Conservation (phyloP, 2,888 invertebrate genomes). For the Noctua janthe region DNA sequence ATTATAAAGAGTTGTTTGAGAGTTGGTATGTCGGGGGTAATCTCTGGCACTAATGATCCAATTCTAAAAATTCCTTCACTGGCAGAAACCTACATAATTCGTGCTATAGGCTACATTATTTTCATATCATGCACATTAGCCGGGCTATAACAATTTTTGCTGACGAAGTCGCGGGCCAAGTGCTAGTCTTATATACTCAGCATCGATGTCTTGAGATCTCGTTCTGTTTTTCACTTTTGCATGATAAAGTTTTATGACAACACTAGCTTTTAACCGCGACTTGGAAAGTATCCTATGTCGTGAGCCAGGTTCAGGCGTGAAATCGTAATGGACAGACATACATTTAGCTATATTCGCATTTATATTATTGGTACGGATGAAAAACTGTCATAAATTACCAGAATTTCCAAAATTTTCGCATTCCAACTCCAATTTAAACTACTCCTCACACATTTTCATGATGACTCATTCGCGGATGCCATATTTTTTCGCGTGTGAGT, state of each 20-base stretch:
- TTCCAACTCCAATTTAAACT: conserved; percentile 19
- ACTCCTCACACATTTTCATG: conserved; percentile 14
- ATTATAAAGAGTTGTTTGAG: too few relatives aligned
- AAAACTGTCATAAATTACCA: background rate
- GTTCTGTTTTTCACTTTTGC: background rate
- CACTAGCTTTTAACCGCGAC: background rate
- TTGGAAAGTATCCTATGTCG: background rate
- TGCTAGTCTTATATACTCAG: background rate
- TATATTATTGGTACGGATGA: background rate
- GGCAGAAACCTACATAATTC: too few relatives aligned
- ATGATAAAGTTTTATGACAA: background rate
- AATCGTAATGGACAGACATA: background rate
- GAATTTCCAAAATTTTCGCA: background rate
- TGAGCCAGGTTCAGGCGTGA: background rate
- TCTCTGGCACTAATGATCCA: too few relatives aligned
- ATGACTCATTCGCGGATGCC: conserved; percentile 43
- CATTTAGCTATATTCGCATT: background rate
- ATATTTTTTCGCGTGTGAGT: conserved; percentile 60
- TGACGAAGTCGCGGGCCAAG: too few relatives aligned
- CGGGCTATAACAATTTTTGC: too few relatives aligned
- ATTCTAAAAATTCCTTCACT: too few relatives aligned
- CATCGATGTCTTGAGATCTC: background rate
- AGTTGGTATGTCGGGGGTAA: too few relatives aligned
- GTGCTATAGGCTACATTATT: too few relatives aligned
- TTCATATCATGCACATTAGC: too few relatives aligned